Percentiles rank a stretch among this genome's conserved stretches.
phyloP scores from a whole-genome alignment of 53 echinoderm and acorn worm genomes.

The Astropecten irregularis region DNA sequence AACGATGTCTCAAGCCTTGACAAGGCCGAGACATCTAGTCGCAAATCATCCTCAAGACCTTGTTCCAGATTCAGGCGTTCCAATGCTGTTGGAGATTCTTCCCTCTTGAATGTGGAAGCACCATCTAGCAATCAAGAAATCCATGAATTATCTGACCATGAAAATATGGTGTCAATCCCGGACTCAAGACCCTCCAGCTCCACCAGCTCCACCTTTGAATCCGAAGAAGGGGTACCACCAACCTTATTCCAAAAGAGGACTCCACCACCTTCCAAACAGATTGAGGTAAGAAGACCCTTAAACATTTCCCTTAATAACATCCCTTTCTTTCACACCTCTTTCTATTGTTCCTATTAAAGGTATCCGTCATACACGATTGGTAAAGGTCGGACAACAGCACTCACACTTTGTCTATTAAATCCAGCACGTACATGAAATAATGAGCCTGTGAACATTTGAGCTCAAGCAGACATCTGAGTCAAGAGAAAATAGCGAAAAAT shows the following conservation, averaged over 20 bases:
- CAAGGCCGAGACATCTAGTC: neutral
- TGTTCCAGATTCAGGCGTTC: neutral
- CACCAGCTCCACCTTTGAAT: neutral
- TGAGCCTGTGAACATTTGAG: too few species aligned
- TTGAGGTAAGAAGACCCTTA: too few species aligned
- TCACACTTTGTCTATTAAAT: too few species aligned
- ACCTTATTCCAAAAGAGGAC: too few species aligned
- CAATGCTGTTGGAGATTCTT: conserved; percentile 2
- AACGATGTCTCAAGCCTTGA: neutral
- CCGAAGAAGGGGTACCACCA: neutral
- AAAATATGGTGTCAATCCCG: neutral
- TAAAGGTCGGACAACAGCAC: too few species aligned
- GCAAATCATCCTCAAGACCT: neutral
- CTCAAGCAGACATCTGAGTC: too few species aligned
- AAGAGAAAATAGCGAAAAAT: too few species aligned
- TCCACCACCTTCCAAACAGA: too few species aligned
- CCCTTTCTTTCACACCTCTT: too few species aligned
- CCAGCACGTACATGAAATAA: too few species aligned
- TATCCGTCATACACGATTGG: too few species aligned
- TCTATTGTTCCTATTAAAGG: neutral
- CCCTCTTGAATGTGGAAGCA: neutral
- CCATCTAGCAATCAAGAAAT: neutral
- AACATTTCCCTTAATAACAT: too few species aligned
- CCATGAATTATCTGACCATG: neutral
- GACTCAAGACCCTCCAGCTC: neutral